Conservation (phyloP, 2,888 invertebrate genomes). For the Rhimphoctona megacephalus region DNA sequence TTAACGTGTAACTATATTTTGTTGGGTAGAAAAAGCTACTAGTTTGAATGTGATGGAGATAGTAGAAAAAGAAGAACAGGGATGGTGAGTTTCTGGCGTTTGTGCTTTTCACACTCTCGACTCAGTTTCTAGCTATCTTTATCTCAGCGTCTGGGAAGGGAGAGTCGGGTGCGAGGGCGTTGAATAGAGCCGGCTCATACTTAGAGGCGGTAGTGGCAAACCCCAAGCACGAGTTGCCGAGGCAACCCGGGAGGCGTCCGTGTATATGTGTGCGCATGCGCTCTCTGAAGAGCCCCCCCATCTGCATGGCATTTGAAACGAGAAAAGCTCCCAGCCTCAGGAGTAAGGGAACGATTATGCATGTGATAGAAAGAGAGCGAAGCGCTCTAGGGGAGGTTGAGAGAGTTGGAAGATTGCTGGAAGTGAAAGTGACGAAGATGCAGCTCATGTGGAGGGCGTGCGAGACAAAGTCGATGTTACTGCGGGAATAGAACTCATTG, state of each 20-base stretch:
- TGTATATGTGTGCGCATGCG: conserved; percentile 68
- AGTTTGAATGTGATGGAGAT: conserved; percentile 58
- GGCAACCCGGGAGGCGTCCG: conserved; percentile 81
- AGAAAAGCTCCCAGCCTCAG: conserved; percentile 31
- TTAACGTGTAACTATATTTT: background rate
- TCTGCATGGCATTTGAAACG: conserved; percentile 38
- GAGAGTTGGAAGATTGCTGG: conserved; percentile 42
- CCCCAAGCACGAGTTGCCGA: conserved; percentile 77
- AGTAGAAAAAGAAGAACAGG: background rate
- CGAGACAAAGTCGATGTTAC: conserved; percentile 20
- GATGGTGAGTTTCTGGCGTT: conserved; percentile 40
- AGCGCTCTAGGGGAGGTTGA: conserved; percentile 23
- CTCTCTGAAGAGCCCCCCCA: conserved; percentile 59
- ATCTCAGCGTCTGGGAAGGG: conserved; percentile 52
- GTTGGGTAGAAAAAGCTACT: background rate
- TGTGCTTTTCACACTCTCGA: conserved; percentile 46
- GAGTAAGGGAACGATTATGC: conserved; percentile 46
- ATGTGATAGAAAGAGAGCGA: conserved; percentile 48
- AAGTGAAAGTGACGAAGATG: conserved; percentile 54
- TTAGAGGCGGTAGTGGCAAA: conserved; percentile 82
- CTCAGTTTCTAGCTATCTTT: conserved; percentile 55
- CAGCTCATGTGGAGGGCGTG: conserved; percentile 25
- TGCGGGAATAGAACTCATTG: conserved; percentile 15
- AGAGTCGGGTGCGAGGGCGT: conserved; percentile 76
- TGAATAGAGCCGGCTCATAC: conserved; percentile 80